A percentile compares a stretch with the other conserved stretches of the same genome.
phyloP scores from a whole-genome alignment of 2,888 invertebrate species.

The Polietes domitor region DNA sequence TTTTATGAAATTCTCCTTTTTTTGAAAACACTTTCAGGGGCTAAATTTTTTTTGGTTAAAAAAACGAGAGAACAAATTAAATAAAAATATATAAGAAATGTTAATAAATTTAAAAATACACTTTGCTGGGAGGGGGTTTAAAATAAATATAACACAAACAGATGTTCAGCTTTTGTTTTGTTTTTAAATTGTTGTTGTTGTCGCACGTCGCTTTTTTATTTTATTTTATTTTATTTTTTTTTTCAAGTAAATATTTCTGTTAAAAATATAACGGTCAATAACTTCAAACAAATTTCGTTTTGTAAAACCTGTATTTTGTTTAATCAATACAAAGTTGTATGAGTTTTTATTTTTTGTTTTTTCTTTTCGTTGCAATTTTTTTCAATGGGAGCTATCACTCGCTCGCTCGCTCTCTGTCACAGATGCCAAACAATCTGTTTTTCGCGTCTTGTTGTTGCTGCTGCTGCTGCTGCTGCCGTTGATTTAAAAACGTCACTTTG shows the following conservation, averaged over 20 bases:
- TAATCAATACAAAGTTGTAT: slow-evolving; percentile 32
- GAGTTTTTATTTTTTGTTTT: slow-evolving; percentile 13
- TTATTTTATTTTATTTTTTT: no score
- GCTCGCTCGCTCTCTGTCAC: slow-evolving; percentile 17
- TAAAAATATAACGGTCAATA: slow-evolving; percentile 64
- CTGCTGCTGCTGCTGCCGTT: slow-evolving; percentile 69
- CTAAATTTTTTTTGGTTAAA: background rate
- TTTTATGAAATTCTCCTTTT: slow-evolving; percentile 1
- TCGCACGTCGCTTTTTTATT: background rate
- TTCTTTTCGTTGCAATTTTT: slow-evolving; percentile 1
- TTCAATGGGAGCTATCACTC: slow-evolving; percentile 44
- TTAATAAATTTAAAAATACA: background rate
- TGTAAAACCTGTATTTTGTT: slow-evolving; percentile 54
- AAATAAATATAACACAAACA: slow-evolving; percentile 23
- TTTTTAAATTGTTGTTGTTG: background rate
- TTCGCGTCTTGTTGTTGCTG: slow-evolving; percentile 2
- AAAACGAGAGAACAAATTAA: background rate
- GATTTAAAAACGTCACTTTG: slow-evolving; percentile 63
- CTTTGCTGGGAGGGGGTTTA: background rate
- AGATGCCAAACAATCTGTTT: slow-evolving; percentile 57
- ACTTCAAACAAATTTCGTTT: slow-evolving; percentile 31
- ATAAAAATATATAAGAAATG: background rate
- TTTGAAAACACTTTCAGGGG: background rate
- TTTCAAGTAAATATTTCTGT: slow-evolving; percentile 39
- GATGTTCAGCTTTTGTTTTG: slow-evolving; percentile 11